Evolutionary conservation across 2,797 vertebrate genomes (phyloP).

Genomic region (Coracias cyanogaster): DNA sequence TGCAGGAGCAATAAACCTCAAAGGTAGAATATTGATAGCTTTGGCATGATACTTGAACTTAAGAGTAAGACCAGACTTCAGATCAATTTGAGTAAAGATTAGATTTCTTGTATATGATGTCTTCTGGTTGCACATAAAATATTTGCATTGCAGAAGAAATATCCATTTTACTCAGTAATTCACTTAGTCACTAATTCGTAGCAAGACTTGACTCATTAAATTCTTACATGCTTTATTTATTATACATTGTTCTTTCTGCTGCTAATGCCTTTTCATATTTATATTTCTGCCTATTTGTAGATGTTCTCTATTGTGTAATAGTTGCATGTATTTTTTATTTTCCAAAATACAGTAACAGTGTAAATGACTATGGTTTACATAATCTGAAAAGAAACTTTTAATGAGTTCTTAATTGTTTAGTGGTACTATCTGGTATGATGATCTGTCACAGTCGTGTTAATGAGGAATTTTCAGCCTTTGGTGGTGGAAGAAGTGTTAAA

Average conservation of each 20-base stretch:
- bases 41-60: not conserved
- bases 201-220: slow-evolving; percentile 11
- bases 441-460: not conserved
- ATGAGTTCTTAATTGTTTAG: not conserved
- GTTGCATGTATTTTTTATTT: not conserved
- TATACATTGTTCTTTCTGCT: not conserved
- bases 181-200: not conserved
- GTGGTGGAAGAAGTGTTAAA: slow-evolving; percentile 5
- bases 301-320: not conserved
- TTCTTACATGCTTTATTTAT: not conserved
- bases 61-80: not conserved
- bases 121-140: not conserved
- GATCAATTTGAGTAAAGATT: not conserved
- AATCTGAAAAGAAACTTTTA: not conserved
- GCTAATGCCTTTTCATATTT: not conserved
- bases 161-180: not conserved
- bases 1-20: not conserved
- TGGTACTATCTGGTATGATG: not conserved
- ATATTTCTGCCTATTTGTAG: not conserved
- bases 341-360: not conserved
- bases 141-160: not conserved
- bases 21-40: not conserved
- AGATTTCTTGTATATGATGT: not conserved
- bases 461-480: not conserved
- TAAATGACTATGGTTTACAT: not conserved